Conservation (phyloP, 2,113 vertebrate species). For the Odontesthes bonariensis region DNA sequence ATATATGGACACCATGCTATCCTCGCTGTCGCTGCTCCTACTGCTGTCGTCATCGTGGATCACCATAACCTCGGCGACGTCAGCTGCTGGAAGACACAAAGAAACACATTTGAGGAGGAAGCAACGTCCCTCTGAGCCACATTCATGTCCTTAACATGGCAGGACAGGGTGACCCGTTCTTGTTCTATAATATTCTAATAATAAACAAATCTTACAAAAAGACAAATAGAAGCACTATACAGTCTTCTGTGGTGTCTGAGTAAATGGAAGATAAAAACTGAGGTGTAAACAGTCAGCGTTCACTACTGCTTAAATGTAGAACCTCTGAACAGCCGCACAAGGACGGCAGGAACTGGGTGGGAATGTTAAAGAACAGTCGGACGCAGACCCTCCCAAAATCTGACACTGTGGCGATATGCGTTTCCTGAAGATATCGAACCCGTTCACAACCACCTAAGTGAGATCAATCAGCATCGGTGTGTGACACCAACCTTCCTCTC, state of each 20-base stretch:
- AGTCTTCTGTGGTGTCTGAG: too few species aligned
- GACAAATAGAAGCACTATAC: neutral
- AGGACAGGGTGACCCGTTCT: neutral
- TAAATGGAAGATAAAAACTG: too few species aligned
- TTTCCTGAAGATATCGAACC: too few species aligned
- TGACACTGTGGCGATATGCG: too few species aligned
- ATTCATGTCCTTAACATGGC: neutral
- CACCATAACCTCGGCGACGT: conserved; percentile 58
- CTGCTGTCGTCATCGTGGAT: conserved; percentile 67
- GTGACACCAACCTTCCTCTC: too few species aligned
- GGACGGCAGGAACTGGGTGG: neutral
- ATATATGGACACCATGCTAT: conserved; percentile 51
- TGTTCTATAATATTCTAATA: neutral
- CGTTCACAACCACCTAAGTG: too few species aligned
- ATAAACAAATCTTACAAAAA: neutral
- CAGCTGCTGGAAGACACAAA: conserved; percentile 33
- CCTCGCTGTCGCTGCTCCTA: conserved; percentile 33
- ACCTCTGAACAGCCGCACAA: neutral
- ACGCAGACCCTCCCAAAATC: too few species aligned
- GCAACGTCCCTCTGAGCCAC: neutral
- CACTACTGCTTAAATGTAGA: too few species aligned
- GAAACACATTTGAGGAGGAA: neutral
- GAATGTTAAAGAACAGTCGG: too few species aligned
- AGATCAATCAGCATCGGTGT: too few species aligned
- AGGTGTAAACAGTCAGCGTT: too few species aligned